Evolutionary conservation across 2,113 vertebrate genomes (phyloP), one percentile per base, ranked within the genome.

Genomic region (Potamarius usumacintae): DNA sequence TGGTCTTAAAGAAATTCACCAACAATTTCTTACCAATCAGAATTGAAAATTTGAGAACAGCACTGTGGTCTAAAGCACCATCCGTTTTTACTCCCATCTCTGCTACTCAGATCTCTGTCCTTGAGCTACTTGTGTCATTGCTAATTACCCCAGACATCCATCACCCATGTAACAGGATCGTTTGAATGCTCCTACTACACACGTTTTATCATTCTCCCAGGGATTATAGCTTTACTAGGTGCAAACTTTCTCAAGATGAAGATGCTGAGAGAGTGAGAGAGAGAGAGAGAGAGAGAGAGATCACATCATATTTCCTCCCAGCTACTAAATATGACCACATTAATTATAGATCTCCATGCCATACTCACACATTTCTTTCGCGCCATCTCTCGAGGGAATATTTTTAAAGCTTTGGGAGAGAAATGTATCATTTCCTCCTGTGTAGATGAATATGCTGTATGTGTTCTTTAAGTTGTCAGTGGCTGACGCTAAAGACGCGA

Each of bases 271-370:
- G 7, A 86, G 10, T 65, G 84, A 85, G 25, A 52, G 76, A 11
- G 0, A 50, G 55, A 86, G 10, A 79, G 84, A 85, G 25, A 52
- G 76, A 11, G 0, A 50, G 55, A 76, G 22, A 78, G 30, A 85
- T 27, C 30, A 74, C 71, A 20, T 77, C 10, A 2, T 77, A 85
- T 88, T 85, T 85, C 86, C 78, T 85, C 25, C 18, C 25, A 55
- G 69, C 71, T 77, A 72, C 83, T 88, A 86, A 86, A 86, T 86
- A 90, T 86, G 86, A 90, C 84, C 80, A 88, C 89, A 88, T 90
- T 90, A 88, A 88, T 90, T 90, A 90, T 86, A 88, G 89, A 90
- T 88, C 78, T 83, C 34, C 42, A 65, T 81, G 76, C 85, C 57
- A 18, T n/a, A 77, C 9, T 80, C 80, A 69, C 71, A 72, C 63